Conservation (phyloP, 2,113 vertebrate species). For the Heterochromis multidens region DNA sequence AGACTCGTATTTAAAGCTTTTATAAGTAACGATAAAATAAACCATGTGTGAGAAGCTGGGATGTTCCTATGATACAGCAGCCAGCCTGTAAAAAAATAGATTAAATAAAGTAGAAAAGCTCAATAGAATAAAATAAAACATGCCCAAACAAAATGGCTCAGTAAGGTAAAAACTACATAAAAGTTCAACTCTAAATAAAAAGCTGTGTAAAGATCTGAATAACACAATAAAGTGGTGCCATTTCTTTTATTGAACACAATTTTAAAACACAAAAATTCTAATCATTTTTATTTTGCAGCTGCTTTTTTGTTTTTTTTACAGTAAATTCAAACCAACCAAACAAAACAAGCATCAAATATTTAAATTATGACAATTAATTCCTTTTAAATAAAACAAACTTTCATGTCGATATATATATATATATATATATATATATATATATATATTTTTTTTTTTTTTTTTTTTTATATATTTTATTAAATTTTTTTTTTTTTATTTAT, state of each 20-base stretch:
- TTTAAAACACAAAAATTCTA: background rate
- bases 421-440: too few species aligned
- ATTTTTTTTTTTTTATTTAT: too few species aligned
- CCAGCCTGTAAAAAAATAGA: too few species aligned
- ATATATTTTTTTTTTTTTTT: too few species aligned
- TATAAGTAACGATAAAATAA: background rate
- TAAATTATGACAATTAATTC: background rate
- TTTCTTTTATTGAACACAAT: background rate
- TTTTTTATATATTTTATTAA: too few species aligned
- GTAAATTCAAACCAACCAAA: background rate
- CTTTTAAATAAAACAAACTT: background rate
- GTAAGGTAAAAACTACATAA: too few species aligned
- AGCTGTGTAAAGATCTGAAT: too few species aligned
- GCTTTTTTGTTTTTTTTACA: background rate
- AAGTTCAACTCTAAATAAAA: background rate
- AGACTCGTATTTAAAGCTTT: background rate
- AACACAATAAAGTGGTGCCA: too few species aligned
- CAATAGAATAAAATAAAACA: too few species aligned
- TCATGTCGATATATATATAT: background rate
- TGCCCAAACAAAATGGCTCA: too few species aligned
- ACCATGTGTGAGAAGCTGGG: background rate
- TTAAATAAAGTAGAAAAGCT: too few species aligned
- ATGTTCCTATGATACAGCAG: background rate
- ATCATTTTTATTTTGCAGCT: constrained; percentile 18
- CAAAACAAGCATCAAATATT: constrained; percentile 1